A percentile compares a stretch with the other conserved stretches of the same genome.
phyloP scores from a whole-genome alignment of 2,797 vertebrate genomes.

The Microctenopoma steveboyesi region DNA sequence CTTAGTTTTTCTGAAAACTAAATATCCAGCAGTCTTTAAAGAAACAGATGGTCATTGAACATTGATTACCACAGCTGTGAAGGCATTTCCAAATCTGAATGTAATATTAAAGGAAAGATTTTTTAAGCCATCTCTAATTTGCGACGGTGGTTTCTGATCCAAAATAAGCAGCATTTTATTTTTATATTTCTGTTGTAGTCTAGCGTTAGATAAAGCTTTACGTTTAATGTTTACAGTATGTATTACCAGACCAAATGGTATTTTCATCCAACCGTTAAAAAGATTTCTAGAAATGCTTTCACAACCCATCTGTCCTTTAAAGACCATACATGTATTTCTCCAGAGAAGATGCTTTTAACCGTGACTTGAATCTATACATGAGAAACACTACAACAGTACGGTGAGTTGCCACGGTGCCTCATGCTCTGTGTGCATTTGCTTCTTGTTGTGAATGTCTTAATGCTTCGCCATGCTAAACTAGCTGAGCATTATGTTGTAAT shows the following conservation, averaged over 20 bases:
- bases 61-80: background rate
- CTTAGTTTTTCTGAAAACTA: background rate
- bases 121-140: no score
- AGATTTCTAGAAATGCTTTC: background rate
- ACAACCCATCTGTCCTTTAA: background rate
- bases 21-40: background rate
- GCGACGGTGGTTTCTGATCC: no score
- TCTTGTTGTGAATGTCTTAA: background rate
- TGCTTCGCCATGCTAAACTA: background rate
- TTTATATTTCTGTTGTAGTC: no score
- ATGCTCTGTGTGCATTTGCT: background rate
- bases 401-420: background rate
- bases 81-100: background rate
- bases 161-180: no score
- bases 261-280: background rate
- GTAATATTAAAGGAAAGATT: no score
- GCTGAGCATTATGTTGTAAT: background rate
- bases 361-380: background rate
- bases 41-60: background rate
- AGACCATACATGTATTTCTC: background rate
- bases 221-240: no score
- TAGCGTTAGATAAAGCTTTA: no score
- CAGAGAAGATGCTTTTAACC: background rate
- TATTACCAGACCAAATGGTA: no score
- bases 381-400: background rate